Evolutionary conservation across 2,888 invertebrate species (phyloP).

Genomic region (Calliscelio sp.): DNA sequence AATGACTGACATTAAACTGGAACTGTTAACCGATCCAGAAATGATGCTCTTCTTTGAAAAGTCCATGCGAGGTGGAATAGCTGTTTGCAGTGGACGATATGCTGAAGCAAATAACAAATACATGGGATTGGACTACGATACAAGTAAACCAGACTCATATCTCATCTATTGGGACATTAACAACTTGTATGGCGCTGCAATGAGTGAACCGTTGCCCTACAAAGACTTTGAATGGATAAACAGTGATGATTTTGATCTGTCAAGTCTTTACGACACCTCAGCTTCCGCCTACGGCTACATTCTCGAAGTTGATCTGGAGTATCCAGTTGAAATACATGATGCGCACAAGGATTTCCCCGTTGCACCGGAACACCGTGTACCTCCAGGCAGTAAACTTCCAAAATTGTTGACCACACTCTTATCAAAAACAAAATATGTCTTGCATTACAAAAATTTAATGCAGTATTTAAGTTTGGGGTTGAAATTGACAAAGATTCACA

Average conservation of each 20-base stretch:
- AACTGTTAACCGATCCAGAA: slow-evolving; percentile 24
- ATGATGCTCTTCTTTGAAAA: too few relatives aligned
- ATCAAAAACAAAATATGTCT: too few relatives aligned
- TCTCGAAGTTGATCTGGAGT: slow-evolving; percentile 50
- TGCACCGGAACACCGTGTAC: slow-evolving; percentile 38
- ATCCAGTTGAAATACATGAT: slow-evolving; percentile 39
- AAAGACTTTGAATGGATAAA: slow-evolving; percentile 63
- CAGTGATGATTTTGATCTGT: slow-evolving; percentile 13
- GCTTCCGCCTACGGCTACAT: slow-evolving; percentile 38
- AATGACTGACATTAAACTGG: background rate
- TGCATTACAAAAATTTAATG: slow-evolving; percentile 9
- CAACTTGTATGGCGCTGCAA: slow-evolving; percentile 74
- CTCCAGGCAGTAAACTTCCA: slow-evolving; percentile 29
- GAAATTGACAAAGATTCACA: slow-evolving; percentile 22
- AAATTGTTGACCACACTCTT: slow-evolving; percentile 47
- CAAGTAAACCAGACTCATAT: slow-evolving; percentile 41
- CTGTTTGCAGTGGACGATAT: slow-evolving; percentile 42
- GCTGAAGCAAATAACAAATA: slow-evolving; percentile 28
- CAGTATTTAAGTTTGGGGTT: slow-evolving; percentile 34
- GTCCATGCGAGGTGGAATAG: slow-evolving; percentile 1
- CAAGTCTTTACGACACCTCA: background rate
- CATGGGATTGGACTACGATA: slow-evolving; percentile 60
- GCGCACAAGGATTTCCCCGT: slow-evolving; percentile 25
- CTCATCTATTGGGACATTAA: slow-evolving; percentile 74
- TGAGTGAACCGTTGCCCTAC: slow-evolving; percentile 64